Conservation (phyloP, 2,113 vertebrate genomes). For the Gambusia affinis region DNA sequence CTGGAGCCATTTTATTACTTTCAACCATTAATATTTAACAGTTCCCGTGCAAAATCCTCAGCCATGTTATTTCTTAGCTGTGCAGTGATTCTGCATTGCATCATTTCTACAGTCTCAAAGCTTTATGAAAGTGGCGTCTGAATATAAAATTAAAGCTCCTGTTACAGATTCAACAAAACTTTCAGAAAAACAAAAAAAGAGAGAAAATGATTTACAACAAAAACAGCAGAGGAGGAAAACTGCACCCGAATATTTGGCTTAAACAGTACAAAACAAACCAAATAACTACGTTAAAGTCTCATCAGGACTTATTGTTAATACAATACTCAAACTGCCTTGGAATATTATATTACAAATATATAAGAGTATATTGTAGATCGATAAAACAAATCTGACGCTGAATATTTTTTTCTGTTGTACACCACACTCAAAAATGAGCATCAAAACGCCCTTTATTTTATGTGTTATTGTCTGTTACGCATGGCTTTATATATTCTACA, state of each 20-base stretch:
- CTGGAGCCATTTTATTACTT: neutral
- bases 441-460: slow-evolving; percentile 41
- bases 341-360: slow-evolving; percentile 68
- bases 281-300: slow-evolving; percentile 38
- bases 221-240: slow-evolving; percentile 6
- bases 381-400: slow-evolving; percentile 31
- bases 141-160: slow-evolving; percentile 30
- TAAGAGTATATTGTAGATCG: slow-evolving; percentile 40
- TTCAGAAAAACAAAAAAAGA: neutral
- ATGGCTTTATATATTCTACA: slow-evolving; percentile 72
- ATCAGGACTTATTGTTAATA: slow-evolving; percentile 33
- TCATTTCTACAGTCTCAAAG: neutral
- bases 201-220: neutral
- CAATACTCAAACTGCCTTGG: slow-evolving; percentile 45
- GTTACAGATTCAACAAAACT: slow-evolving; percentile 3
- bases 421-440: slow-evolving; percentile 49
- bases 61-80: neutral
- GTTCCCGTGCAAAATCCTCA: neutral
- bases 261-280: slow-evolving; percentile 28
- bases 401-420: slow-evolving; percentile 37
- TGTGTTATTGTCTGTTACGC: slow-evolving; percentile 59
- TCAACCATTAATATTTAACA: neutral
- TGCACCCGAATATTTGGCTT: slow-evolving; percentile 47
- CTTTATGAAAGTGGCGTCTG: slow-evolving; percentile 1
- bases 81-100: neutral